Percentiles rank a stretch among this genome's conserved stretches.
Conservation (phyloP, 2,888 invertebrate genomes). For the Anticlea derivata region DNA sequence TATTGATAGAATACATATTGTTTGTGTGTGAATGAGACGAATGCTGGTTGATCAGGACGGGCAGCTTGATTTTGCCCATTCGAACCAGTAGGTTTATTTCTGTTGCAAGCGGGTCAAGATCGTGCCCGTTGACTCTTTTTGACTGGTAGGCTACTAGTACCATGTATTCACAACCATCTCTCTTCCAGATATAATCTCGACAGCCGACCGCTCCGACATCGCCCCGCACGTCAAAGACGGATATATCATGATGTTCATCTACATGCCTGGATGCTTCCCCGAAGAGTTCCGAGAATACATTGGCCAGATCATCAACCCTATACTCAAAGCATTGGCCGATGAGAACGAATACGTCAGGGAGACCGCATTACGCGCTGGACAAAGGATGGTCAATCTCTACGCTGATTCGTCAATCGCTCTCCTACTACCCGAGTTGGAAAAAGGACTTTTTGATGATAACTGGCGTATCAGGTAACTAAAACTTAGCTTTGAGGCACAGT, state of each 20-base stretch:
- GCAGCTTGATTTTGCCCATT: too few species aligned
- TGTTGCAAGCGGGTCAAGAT: too few species aligned
- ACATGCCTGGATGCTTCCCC: constrained; percentile 98
- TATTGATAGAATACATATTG: too few species aligned
- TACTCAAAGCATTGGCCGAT: constrained; percentile 98
- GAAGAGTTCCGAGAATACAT: constrained; percentile 98
- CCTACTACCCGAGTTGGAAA: constrained; percentile 96
- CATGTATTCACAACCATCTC: neutral
- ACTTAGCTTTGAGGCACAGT: too few species aligned
- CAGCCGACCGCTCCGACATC: constrained; percentile 95
- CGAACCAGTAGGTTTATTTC: too few species aligned
- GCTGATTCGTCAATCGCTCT: constrained; percentile 97
- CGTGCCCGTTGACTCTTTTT: too few species aligned
- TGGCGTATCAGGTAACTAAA: constrained; percentile 90
- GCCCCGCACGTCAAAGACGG: constrained; percentile 99
- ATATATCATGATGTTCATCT: constrained; percentile 99
- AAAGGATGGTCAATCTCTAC: constrained; percentile 97
- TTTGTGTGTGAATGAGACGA: too few species aligned
- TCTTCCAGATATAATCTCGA: constrained; percentile 92
- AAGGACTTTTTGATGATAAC: constrained; percentile 98
- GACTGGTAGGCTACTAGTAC: too few species aligned
- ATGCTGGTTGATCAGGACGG: too few species aligned
- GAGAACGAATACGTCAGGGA: constrained; percentile 99
- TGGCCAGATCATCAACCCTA: constrained; percentile 98
- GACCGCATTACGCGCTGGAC: constrained; percentile 97